Base-by-base conservation (phyloP, 2,797 vertebrate species). In the Cyprinella venusta region DNA sequence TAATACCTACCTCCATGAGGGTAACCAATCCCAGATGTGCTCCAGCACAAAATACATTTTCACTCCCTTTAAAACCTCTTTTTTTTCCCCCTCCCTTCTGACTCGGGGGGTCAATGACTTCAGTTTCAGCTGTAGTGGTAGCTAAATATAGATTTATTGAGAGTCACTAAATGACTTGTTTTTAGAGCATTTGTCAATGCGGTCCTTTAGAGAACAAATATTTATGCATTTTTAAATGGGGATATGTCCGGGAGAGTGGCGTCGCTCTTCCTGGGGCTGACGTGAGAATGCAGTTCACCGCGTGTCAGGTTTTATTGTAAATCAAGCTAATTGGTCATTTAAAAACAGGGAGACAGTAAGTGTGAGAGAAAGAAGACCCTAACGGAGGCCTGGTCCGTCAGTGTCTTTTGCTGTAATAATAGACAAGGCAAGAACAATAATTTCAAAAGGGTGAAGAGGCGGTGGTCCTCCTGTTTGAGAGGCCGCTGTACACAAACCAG, bases 21-120 rank as follows among this genome's bases (percentile, higher is more conserved):
- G 80, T 91, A 92, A 91, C 89, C 88, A 89, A 87, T 88, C 85
- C 90, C 90, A 92, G 88, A 92, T 92, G 91, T 90, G 81, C 86
- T 79, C 50, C 64, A 80, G 87, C 88, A 87, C 82, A 88, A 89
- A 88, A 90, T 85, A 83, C 80, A 88, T 89, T 89, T 89, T 89
- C 89, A 89, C 87, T 88, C 87, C 83, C 87, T 89, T 87, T 89
- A 88, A 87, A 83, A 81, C 78, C 84, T 87, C 56, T 56, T 74
- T 76, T 85, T 86, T 70, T 68, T 36, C 40, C 26, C 30, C 42
- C 64, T 64, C 80, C 70, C 21, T 69, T 75, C 76, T 68, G 85
- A 80, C 86, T 84, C 65, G 36, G 77, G 45, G 40, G 90, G 91
- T 90, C 87, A 90, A 82, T 40, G 74, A 81, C 88, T 88, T 77